A percentile compares a stretch with the other conserved stretches of the same genome.
These are phyloP conservation scores for Pocillopora grandis DNA, from an alignment of 92 coral and sea anemone species.

Conservation along the genomic window DNA sequence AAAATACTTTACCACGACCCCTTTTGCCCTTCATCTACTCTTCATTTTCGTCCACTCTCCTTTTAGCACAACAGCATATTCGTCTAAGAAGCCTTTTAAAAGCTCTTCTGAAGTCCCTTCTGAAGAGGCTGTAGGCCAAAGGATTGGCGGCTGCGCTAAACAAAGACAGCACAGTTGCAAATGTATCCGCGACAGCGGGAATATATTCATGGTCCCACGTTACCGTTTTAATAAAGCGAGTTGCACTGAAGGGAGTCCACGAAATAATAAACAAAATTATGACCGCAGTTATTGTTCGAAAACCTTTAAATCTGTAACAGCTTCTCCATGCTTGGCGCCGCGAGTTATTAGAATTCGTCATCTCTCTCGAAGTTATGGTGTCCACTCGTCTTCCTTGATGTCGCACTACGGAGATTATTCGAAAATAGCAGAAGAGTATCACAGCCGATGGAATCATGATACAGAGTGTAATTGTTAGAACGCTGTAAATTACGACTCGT, in stretches of 20 bases:
- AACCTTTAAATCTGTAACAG: conserved; percentile 51
- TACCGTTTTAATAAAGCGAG: conserved; percentile 50
- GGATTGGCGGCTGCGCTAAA: conserved; percentile 68
- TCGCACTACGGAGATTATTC: conserved; percentile 51
- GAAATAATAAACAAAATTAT: conserved; percentile 56
- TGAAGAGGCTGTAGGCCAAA: conserved; percentile 53
- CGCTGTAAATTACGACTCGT: conserved; percentile 46
- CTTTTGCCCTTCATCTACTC: background rate
- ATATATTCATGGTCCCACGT: conserved; percentile 62
- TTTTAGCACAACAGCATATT: background rate
- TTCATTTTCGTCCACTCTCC: background rate
- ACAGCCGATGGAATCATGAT: conserved; percentile 48
- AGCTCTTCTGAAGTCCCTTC: conserved; percentile 65
- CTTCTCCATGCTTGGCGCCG: conserved; percentile 26
- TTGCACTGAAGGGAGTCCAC: conserved; percentile 69
- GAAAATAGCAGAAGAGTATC: conserved; percentile 54
- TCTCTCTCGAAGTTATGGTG: background rate
- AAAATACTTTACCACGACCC: background rate
- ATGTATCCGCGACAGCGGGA: conserved; percentile 57
- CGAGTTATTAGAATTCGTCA: background rate
- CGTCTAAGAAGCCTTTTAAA: conserved; percentile 53
- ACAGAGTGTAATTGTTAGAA: conserved; percentile 53
- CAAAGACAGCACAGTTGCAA: conserved; percentile 64
- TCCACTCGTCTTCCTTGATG: conserved; percentile 48
- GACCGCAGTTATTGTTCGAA: conserved; percentile 57